Evolutionary conservation across 2,888 invertebrate genomes (phyloP).

Genomic region (Desoria tigrina): DNA sequence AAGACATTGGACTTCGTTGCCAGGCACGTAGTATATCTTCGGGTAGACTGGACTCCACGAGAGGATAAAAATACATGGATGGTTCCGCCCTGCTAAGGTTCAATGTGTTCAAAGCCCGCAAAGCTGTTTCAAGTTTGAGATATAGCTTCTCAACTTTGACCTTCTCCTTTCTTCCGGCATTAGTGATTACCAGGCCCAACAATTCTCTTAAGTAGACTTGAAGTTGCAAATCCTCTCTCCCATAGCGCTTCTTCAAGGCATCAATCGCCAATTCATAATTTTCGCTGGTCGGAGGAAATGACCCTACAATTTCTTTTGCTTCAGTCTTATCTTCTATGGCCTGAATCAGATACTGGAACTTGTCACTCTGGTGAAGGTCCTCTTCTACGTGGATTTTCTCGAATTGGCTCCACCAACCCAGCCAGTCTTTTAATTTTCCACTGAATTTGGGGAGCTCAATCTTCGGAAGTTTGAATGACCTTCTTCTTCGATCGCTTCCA

Average conservation of each 20-base stretch:
- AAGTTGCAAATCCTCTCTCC: constrained; percentile 51
- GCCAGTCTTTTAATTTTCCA: constrained; percentile 51
- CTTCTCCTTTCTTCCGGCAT: not conserved
- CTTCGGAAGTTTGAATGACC: constrained; percentile 42
- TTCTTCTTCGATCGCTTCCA: too few relatives aligned
- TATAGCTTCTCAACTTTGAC: constrained; percentile 18
- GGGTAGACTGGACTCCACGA: constrained; percentile 55
- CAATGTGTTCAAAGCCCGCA: constrained; percentile 31
- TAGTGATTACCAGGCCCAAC: constrained; percentile 52
- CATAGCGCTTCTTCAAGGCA: constrained; percentile 31
- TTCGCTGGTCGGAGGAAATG: constrained; percentile 37
- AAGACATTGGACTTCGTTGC: constrained; percentile 30
- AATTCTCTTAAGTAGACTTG: constrained; percentile 54
- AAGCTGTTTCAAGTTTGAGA: constrained; percentile 32
- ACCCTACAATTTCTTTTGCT: constrained; percentile 50
- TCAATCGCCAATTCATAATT: constrained; percentile 53
- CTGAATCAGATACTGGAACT: constrained; percentile 51
- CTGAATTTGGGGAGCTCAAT: constrained; percentile 17
- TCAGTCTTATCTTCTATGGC: constrained; percentile 38
- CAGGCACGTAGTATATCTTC: constrained; percentile 53
- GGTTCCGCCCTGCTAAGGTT: constrained; percentile 27
- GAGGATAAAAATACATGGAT: constrained; percentile 29
- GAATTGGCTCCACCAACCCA: constrained; percentile 53
- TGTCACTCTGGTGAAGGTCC: constrained; percentile 20
- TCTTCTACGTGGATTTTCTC: constrained; percentile 50